phyloP scores from a whole-genome alignment of 2,888 invertebrate species.

The Meteorus colon region DNA sequence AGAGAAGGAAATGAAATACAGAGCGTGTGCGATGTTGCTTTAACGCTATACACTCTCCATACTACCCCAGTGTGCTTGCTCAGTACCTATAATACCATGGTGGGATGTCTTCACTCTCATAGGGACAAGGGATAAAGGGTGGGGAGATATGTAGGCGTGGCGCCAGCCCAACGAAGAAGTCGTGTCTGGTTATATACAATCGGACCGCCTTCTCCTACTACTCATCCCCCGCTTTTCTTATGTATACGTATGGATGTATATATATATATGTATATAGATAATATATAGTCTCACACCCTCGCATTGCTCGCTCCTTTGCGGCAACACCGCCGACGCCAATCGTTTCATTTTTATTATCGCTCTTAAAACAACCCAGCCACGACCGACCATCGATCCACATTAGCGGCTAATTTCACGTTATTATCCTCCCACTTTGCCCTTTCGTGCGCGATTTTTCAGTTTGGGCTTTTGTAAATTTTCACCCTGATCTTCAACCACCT shows the following conservation, averaged over 20 bases:
- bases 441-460: slow-evolving; percentile 62
- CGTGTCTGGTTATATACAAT: slow-evolving; percentile 51
- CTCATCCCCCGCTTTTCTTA: slow-evolving; percentile 45
- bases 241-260: not conserved
- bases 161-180: slow-evolving; percentile 62
- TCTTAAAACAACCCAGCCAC: slow-evolving; percentile 44
- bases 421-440: slow-evolving; percentile 55
- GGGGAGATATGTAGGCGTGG: slow-evolving; percentile 62
- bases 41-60: slow-evolving; percentile 26
- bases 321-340: slow-evolving; percentile 54
- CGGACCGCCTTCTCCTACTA: slow-evolving; percentile 46
- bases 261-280: not conserved
- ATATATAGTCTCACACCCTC: slow-evolving; percentile 25
- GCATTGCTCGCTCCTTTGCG: slow-evolving; percentile 40
- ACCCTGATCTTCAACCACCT: slow-evolving; percentile 23
- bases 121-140: slow-evolving; percentile 49
- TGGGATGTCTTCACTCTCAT: slow-evolving; percentile 48
- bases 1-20: slow-evolving; percentile 27
- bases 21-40: slow-evolving; percentile 1
- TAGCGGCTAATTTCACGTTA: slow-evolving; percentile 70
- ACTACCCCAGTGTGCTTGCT: not conserved
- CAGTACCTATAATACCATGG: slow-evolving; percentile 38
- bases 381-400: slow-evolving; percentile 69
- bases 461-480: slow-evolving; percentile 51
- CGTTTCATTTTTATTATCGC: slow-evolving; percentile 71